phyloP scores from a whole-genome alignment of 2,113 vertebrate genomes.

The Elaphurus davidianus region DNA sequence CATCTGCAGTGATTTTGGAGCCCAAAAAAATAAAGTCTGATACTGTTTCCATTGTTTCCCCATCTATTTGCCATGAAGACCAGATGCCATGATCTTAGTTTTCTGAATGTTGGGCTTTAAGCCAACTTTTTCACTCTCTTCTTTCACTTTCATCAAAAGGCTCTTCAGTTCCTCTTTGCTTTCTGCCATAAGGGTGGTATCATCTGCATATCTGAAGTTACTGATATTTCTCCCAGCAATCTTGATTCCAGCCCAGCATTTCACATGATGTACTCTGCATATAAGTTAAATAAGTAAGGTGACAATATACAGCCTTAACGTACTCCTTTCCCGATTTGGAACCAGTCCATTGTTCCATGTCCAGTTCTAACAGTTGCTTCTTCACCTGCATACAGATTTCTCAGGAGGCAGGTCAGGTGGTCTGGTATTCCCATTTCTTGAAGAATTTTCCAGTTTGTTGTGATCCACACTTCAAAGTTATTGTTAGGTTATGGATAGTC shows the following conservation, averaged over 20 bases:
- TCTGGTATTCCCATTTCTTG: background rate
- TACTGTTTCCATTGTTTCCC: background rate
- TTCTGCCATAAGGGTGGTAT: background rate
- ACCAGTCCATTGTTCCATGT: background rate
- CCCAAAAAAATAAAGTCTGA: fast-evolving
- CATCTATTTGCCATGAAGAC: background rate
- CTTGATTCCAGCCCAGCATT: background rate
- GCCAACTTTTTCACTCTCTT: background rate
- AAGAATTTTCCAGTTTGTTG: background rate
- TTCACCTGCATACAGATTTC: background rate
- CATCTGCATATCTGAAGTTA: background rate
- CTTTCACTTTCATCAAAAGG: background rate
- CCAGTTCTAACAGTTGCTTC: background rate
- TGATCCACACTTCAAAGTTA: background rate
- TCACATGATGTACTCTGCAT: background rate
- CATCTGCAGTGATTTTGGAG: background rate
- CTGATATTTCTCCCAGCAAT: background rate
- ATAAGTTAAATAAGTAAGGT: background rate
- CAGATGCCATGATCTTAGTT: background rate
- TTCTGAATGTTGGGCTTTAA: background rate
- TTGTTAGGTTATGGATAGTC: background rate
- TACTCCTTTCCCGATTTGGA: background rate
- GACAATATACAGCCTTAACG: background rate
- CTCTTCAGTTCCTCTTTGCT: background rate
- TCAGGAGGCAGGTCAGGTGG: background rate